Evolutionary conservation across 2,797 vertebrate species (phyloP).

Genomic region (Fundulus diaphanus): DNA sequence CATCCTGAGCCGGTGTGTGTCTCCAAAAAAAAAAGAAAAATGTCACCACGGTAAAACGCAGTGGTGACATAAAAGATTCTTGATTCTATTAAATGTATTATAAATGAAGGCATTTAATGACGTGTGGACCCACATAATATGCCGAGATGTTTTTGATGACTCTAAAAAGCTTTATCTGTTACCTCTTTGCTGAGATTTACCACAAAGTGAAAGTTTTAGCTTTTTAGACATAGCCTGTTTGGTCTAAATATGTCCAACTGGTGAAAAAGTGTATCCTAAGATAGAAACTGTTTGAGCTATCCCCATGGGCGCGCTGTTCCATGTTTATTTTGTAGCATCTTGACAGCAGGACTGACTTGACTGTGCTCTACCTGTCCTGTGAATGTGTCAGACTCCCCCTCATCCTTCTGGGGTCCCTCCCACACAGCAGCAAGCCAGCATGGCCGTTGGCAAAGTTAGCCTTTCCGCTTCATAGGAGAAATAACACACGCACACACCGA

Average conservation of each 20-base stretch:
- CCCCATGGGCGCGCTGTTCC: constrained; percentile 46
- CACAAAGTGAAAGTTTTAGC: neutral
- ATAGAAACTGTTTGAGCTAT: constrained; percentile 51
- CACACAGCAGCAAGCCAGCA: constrained; percentile 61
- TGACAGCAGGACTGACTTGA: constrained; percentile 52
- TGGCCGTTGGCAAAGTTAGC: constrained; percentile 64
- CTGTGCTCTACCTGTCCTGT: constrained; percentile 65
- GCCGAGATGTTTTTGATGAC: neutral
- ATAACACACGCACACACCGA: neutral
- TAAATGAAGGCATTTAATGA: neutral
- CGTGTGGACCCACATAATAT: neutral
- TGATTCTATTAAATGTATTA: no score
- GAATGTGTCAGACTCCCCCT: constrained; percentile 60
- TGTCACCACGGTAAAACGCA: no score
- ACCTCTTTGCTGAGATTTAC: neutral
- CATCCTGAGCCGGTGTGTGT: no score
- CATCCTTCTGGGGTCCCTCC: constrained; percentile 61
- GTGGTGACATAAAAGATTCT: no score
- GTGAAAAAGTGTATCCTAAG: constrained; percentile 56
- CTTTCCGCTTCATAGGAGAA: constrained; percentile 42
- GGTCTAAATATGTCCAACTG: constrained; percentile 62
- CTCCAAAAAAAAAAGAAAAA: no score
- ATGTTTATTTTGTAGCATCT: constrained; percentile 60
- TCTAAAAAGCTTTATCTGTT: neutral
- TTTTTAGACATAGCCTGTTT: neutral